phyloP scores from a whole-genome alignment of 2,888 invertebrate genomes.

The Timandra comae region DNA sequence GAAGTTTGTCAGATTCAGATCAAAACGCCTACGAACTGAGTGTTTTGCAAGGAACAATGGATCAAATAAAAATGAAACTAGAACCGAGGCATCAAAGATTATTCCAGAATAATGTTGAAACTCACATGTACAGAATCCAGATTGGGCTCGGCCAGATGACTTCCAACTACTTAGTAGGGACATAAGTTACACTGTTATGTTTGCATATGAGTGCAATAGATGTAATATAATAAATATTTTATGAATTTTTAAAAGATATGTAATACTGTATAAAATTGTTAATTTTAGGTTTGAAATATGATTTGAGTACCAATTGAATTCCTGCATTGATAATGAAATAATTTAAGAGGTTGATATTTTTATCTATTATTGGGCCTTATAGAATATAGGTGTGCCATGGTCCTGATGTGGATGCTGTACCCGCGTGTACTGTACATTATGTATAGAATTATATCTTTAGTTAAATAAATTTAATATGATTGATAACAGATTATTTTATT shows the following conservation, averaged over 20 bases:
- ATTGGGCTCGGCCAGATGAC: constrained; percentile 79
- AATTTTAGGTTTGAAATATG: background rate
- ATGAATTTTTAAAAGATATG: background rate
- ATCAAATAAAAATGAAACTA: constrained; percentile 89
- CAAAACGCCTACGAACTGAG: constrained; percentile 94
- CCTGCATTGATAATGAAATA: too few species aligned
- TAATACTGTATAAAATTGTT: background rate
- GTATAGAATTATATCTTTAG: too few species aligned
- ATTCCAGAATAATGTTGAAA: constrained; percentile 93
- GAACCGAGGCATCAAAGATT: constrained; percentile 84
- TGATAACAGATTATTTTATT: too few species aligned
- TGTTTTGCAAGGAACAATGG: constrained; percentile 93
- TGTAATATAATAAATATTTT: too few species aligned
- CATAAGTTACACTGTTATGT: constrained; percentile 22
- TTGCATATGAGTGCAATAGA: constrained; percentile 5
- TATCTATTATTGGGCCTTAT: too few species aligned
- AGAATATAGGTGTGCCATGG: too few species aligned
- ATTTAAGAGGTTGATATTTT: too few species aligned
- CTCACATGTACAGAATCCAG: constrained; percentile 93
- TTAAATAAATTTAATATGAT: too few species aligned
- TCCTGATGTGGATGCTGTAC: too few species aligned
- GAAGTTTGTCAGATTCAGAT: constrained; percentile 85
- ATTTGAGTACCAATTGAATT: background rate
- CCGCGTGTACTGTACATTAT: too few species aligned
- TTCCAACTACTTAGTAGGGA: constrained; percentile 42